A percentile compares a stretch with the other conserved stretches of the same genome.
phyloP scores from a whole-genome alignment of 2,797 vertebrate species.

The Sebastes oblongus region DNA sequence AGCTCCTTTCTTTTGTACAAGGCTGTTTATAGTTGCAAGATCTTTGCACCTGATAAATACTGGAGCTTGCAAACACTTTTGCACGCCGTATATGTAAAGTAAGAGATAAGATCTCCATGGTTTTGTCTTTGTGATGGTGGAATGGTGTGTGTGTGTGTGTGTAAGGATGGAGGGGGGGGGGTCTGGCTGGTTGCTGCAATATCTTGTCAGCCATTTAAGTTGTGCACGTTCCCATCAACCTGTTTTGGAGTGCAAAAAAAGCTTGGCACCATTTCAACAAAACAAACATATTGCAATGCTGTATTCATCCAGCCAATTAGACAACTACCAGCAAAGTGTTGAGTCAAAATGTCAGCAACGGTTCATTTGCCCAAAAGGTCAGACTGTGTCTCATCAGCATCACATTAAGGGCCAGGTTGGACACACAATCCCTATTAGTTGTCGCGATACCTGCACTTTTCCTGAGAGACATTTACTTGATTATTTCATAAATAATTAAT shows the following conservation, averaged over 20 bases:
- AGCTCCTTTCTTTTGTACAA: conserved; percentile 18
- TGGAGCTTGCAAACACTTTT: conserved; percentile 35
- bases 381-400: conserved; percentile 61
- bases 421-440: conserved; percentile 51
- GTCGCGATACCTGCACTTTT: conserved; percentile 31
- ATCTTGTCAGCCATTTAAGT: conserved; percentile 50
- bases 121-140: conserved; percentile 51
- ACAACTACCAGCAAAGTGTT: conserved; percentile 29
- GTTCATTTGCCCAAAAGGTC: conserved; percentile 65
- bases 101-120: conserved; percentile 59
- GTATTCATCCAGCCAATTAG: conserved; percentile 42
- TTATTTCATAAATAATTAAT: conserved; percentile 73
- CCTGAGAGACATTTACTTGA: conserved; percentile 56
- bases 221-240: conserved; percentile 27
- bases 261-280: conserved; percentile 17
- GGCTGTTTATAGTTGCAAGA: conserved; percentile 50
- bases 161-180: background rate
- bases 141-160: conserved; percentile 11
- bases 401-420: conserved; percentile 51
- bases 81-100: conserved; percentile 51
- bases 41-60: conserved; percentile 51
- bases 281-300: conserved; percentile 14
- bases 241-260: conserved; percentile 33
- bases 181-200: conserved; percentile 43
- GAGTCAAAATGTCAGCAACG: conserved; percentile 63